These are phyloP conservation scores for Cyrtonyx montezumae DNA, from an alignment of 2,113 vertebrate species.

Conservation along the genomic window DNA sequence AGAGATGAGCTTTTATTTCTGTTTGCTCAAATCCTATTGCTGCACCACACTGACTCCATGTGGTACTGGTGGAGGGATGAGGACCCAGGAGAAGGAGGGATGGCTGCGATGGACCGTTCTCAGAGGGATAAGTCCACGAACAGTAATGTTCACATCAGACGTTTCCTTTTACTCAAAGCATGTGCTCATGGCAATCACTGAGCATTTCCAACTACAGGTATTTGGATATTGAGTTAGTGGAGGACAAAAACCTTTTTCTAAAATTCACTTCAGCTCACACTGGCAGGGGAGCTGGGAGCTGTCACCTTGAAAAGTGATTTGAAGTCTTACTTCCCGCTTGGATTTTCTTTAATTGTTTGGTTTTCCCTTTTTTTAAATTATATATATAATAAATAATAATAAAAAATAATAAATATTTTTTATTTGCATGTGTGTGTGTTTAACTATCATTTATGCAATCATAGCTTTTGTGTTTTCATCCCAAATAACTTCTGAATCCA, in stretches of 20 bases:
- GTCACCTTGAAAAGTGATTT: not conserved
- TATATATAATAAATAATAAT: too few species aligned
- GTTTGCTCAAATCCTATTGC: slow-evolving; percentile 24
- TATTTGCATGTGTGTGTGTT: not conserved
- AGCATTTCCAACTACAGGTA: not conserved
- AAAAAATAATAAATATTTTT: too few species aligned
- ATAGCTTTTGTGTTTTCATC: not conserved
- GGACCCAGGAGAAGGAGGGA: not conserved
- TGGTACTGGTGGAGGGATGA: slow-evolving; percentile 33
- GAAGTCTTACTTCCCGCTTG: not conserved
- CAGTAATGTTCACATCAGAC: not conserved
- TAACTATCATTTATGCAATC: not conserved
- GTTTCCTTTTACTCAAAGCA: not conserved
- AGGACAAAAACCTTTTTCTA: rapidly evolving
- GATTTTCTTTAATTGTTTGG: not conserved
- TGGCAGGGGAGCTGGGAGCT: not conserved
- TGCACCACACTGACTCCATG: slow-evolving; percentile 65
- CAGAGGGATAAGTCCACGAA: not conserved
- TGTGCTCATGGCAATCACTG: not conserved
- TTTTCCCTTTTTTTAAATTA: not conserved
- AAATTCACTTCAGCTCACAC: not conserved
- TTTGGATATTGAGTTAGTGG: not conserved
- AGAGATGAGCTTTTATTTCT: not conserved
- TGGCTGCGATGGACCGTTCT: not conserved
- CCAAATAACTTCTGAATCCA: not conserved